A percentile compares a stretch with the other conserved stretches of the same genome.
phyloP scores from a whole-genome alignment of 2,888 invertebrate genomes.

The Amphipyra tragopoginis region DNA sequence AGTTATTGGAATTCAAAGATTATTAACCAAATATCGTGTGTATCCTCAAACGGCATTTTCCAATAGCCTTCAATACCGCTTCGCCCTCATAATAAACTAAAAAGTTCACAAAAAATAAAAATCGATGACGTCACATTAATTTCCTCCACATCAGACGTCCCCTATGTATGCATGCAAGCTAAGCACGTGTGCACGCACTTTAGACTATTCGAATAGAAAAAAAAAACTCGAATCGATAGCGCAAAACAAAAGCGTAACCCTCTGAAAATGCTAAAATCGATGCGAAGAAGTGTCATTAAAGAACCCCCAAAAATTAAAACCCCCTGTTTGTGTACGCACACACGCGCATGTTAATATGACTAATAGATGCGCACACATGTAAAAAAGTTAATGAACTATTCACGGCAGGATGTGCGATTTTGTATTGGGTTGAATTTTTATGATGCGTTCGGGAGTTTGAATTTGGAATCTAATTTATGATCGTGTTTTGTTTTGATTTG shows the following conservation, averaged over 20 bases:
- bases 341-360: constrained; percentile 67
- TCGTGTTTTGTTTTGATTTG: constrained; percentile 39
- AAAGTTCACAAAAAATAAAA: constrained; percentile 37
- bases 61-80: constrained; percentile 25
- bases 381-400: constrained; percentile 63
- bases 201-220: constrained; percentile 72
- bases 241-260: constrained; percentile 88
- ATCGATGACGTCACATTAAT: constrained; percentile 63
- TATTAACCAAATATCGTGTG: no score
- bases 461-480: constrained; percentile 34
- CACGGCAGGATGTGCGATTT: constrained; percentile 62
- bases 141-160: constrained; percentile 56
- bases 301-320: constrained; percentile 89
- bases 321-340: constrained; percentile 76
- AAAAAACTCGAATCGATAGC: constrained; percentile 80
- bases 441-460: constrained; percentile 42
- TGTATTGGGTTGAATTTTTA: constrained; percentile 53
- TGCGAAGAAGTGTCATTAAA: constrained; percentile 89
- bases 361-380: constrained; percentile 73
- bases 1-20: no score
- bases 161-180: constrained; percentile 65
- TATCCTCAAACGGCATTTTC: not conserved
- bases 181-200: constrained; percentile 77
- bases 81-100: constrained; percentile 8
- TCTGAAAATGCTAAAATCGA: constrained; percentile 87